Evolutionary conservation across 1,140 invertebrate genomes (phyloP), one percentile per base, ranked within the genome.

Genomic region (Calephelis nemesis): DNA sequence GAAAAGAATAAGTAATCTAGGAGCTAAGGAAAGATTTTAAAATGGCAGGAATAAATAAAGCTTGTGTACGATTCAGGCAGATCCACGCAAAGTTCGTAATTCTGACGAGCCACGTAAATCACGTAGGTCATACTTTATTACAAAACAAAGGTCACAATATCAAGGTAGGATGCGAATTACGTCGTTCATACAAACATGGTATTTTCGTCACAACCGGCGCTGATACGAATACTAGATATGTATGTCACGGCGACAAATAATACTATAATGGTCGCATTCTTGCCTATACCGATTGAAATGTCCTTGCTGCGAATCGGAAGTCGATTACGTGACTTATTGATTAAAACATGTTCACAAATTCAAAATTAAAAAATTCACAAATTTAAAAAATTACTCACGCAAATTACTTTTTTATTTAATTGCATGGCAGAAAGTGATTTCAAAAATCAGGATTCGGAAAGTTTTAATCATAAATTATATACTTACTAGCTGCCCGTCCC

Each of bases 201-300:
- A 50, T 72, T 72, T 72, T 72, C 58, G 67, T 72, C 67, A 69
- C 42, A 49, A 40, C 40, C 48, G 42, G 42, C 42, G 48, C 49
- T 70, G 64, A 71, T 68, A 69, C 62, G 52, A 72, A 67, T 70
- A 62, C 52, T 60, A 67, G 47, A 64, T 66, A 73, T 69, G 67
- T 72, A 15, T 73, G 70, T 72, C 70, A 72, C 58, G 67, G 63
- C 19, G 47, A n/a, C 63, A 30, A 49, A 48, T 65, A 64, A 64
- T 30, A 49, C 63, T 40, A 13, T 50, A 65, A 13, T 39, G n/a
- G 47, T 40, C 9, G 19, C 50, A 54, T 54, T 54, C 50, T 54
- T 54, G 8, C 13, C 13, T 54, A 54, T 9, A 54, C 10, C 13
- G 50, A 13, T 54, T 7, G 50, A 19, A 15, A 19, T 30, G 50